phyloP scores from a whole-genome alignment of 1,140 invertebrate genomes.

The Drosophila baimaii region DNA sequence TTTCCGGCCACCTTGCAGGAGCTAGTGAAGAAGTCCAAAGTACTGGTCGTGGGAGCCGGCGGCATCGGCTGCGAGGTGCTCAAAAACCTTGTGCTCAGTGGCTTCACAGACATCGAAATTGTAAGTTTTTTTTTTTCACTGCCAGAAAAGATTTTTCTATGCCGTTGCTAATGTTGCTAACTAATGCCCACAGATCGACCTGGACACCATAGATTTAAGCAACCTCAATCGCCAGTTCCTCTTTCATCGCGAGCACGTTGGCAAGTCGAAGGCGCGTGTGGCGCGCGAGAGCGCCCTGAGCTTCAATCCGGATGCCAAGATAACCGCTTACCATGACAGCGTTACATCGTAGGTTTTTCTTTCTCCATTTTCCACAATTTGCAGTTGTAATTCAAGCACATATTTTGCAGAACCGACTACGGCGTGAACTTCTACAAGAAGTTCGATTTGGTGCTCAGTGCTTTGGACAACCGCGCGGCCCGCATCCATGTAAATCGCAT shows the following conservation, averaged over 20 bases:
- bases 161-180: conserved; percentile 36
- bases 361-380: neutral
- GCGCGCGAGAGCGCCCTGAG: conserved; percentile 94
- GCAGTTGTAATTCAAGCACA: neutral
- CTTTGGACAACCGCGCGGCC: conserved; percentile 97
- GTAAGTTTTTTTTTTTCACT: conserved; percentile 91
- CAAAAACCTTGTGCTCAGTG: conserved; percentile 98
- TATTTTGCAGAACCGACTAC: conserved; percentile 92
- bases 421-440: conserved; percentile 96
- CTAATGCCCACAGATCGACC: conserved; percentile 93
- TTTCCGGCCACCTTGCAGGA: conserved; percentile 87
- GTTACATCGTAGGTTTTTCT: conserved; percentile 90
- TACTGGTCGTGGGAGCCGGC: conserved; percentile 97
- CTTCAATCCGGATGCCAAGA: conserved; percentile 95
- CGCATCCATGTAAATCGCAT: conserved; percentile 99
- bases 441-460: conserved; percentile 97
- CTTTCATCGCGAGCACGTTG: conserved; percentile 98
- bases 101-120: conserved; percentile 97
- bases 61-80: conserved; percentile 99
- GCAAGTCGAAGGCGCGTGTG: conserved; percentile 96
- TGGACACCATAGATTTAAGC: conserved; percentile 99
- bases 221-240: conserved; percentile 99
- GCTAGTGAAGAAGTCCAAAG: conserved; percentile 86
- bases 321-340: conserved; percentile 96
- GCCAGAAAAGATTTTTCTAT: too few species aligned